These are phyloP conservation scores for Nasonia oneida DNA, from an alignment of 2,888 invertebrate species.

Conservation along the genomic window DNA sequence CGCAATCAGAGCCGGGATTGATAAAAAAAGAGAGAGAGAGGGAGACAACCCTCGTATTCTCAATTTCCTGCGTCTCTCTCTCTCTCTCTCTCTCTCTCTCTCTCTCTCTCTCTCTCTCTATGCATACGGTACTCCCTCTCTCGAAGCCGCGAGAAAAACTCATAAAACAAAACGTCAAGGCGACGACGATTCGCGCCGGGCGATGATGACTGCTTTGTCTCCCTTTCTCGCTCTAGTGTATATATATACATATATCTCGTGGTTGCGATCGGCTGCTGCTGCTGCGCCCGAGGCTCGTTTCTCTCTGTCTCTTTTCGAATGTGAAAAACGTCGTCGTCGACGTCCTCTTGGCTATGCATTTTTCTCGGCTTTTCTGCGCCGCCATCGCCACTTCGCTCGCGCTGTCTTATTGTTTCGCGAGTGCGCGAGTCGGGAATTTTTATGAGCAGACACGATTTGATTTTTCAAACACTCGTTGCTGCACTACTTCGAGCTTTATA, in stretches of 20 bases:
- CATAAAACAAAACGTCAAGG: conserved; percentile 59
- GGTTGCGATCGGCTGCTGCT: neutral
- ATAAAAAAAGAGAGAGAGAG: neutral
- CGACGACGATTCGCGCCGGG: conserved; percentile 47
- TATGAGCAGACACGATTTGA: neutral
- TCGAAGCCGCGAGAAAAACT: conserved; percentile 51
- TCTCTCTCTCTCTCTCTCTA: no score
- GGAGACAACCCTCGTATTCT: conserved; percentile 15
- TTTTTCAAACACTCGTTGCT: neutral
- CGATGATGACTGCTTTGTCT: conserved; percentile 47
- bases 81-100: neutral
- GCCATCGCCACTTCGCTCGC: neutral
- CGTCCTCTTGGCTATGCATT: conserved; percentile 6
- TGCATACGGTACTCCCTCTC: neutral
- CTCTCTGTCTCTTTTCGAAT: neutral
- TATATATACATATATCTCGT: neutral
- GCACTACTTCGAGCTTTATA: neutral
- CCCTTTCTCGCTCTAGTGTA: neutral
- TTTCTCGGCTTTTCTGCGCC: neutral
- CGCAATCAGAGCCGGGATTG: neutral
- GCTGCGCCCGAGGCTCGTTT: conserved; percentile 13
- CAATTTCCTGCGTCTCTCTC: neutral
- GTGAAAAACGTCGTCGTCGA: conserved; percentile 23
- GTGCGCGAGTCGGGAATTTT: neutral
- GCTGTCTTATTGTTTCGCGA: conserved; percentile 14